Base-by-base conservation (phyloP, 2,888 invertebrate species). In the Podotricha telesiphe region DNA sequence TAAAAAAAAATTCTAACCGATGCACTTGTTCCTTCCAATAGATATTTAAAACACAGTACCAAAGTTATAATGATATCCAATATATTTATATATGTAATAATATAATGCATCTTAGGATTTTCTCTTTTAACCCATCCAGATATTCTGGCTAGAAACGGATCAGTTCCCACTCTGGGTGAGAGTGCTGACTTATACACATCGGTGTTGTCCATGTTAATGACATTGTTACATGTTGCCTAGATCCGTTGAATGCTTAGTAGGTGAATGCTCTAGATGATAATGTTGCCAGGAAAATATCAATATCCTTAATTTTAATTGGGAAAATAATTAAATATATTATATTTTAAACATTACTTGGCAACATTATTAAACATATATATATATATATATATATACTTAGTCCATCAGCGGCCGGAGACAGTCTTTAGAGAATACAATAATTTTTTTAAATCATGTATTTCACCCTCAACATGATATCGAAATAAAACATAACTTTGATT, bases 101-200 rank as follows among this genome's bases (percentile, higher is more conserved):
- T 80, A 80, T 88, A 89, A 89, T 88, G 86, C 89, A 89, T 90
- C 84, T 86, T 90, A 85, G 80, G 80, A 83, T 89, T 89, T 89
- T 89, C 81, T 86, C 80, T 89, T 88, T 83, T 86, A 87, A 89
- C 84, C 91, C 89, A 89, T 89, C 91, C 93, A 94, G 94, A 94
- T 87, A 91, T 94, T 91, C 94, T 94, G 91, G 86, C 94, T 94
- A 94, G 94, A 94, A 94, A 93, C 88, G 94, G 94, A 93, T 92
- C 94, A 88, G 93, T 94, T 89, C 94, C 94, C 90, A 94, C 94
- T 88, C 84, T 94, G 92, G 94, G 94, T 94, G 94, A 94, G 94
- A 94, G 90, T 88, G 91, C 91, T 89, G 89, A 79, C 86, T 86
- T 85, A 80, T 88, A 87, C 84, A 84, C 81, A 85, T 91, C 83